These are phyloP conservation scores for Brachyhypopomus occidentalis DNA, from an alignment of 2,113 vertebrate species.

Conservation along the genomic window DNA sequence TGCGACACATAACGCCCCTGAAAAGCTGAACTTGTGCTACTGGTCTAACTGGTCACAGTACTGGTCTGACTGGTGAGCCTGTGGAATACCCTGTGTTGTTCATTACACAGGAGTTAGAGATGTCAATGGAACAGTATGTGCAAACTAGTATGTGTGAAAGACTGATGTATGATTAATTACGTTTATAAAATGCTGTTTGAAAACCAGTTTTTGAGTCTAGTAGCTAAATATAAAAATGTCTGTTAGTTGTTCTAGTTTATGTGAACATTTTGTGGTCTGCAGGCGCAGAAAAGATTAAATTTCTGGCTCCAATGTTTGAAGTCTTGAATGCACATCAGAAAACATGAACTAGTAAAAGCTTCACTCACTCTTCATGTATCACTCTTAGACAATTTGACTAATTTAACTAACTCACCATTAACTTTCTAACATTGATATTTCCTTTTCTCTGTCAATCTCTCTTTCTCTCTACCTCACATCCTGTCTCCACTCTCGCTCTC, in stretches of 20 bases:
- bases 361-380: neutral
- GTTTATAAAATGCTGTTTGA: neutral
- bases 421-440: neutral
- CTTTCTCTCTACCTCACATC: slow-evolving; percentile 15
- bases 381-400: neutral
- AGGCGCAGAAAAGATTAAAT: neutral
- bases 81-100: neutral
- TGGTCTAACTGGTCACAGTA: neutral
- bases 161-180: neutral
- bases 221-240: neutral
- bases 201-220: neutral
- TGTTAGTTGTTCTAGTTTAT: neutral
- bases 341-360: slow-evolving; percentile 6
- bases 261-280: neutral
- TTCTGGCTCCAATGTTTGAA: neutral
- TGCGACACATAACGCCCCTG: neutral
- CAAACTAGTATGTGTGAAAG: too few species aligned
- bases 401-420: too few species aligned
- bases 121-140: neutral
- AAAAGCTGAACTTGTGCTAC: neutral
- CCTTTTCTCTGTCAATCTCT: neutral
- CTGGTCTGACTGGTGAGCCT: neutral
- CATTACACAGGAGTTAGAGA: neutral
- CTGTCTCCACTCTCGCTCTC: slow-evolving; percentile 59
- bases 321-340: neutral